A percentile compares a stretch with the other conserved stretches of the same genome.
Conservation (phyloP, 2,888 invertebrate species). For the Chrysolina americana region DNA sequence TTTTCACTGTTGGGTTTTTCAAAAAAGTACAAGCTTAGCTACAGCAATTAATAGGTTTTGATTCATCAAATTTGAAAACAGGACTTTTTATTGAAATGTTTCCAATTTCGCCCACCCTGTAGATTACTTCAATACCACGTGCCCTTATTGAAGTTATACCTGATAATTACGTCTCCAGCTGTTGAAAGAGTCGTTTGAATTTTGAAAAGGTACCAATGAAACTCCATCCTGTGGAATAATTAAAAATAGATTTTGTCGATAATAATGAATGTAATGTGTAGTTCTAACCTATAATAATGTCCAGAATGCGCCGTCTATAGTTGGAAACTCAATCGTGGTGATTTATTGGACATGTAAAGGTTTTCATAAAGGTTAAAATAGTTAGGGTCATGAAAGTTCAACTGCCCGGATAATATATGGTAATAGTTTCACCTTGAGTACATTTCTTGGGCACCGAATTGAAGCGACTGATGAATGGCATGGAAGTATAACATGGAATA, state of each 20-base stretch:
- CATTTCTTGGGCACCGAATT: neutral
- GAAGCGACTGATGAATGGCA: neutral
- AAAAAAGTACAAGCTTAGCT: no score
- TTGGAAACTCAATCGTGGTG: slow-evolving; percentile 16
- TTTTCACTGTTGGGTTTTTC: no score
- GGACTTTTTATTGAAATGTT: no score
- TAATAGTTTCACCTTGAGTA: neutral
- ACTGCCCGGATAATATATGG: slow-evolving; percentile 14
- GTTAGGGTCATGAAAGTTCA: slow-evolving; percentile 26
- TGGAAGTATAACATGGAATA: neutral
- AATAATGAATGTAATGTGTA: neutral
- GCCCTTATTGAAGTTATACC: no score
- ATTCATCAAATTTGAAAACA: no score
- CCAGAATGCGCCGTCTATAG: slow-evolving; percentile 8
- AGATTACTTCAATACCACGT: no score
- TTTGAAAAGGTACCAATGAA: neutral
- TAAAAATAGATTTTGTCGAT: neutral
- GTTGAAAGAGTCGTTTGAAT: neutral
- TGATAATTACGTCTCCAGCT: no score
- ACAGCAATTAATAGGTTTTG: no score
- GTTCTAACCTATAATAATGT: slow-evolving; percentile 12
- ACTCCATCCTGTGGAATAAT: neutral
- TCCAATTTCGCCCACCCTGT: no score
- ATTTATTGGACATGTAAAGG: slow-evolving; percentile 36
- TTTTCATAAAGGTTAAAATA: slow-evolving; percentile 32